These are phyloP conservation scores for Anguilla anguilla DNA, from an alignment of 2,797 vertebrate genomes.

Conservation along the genomic window DNA sequence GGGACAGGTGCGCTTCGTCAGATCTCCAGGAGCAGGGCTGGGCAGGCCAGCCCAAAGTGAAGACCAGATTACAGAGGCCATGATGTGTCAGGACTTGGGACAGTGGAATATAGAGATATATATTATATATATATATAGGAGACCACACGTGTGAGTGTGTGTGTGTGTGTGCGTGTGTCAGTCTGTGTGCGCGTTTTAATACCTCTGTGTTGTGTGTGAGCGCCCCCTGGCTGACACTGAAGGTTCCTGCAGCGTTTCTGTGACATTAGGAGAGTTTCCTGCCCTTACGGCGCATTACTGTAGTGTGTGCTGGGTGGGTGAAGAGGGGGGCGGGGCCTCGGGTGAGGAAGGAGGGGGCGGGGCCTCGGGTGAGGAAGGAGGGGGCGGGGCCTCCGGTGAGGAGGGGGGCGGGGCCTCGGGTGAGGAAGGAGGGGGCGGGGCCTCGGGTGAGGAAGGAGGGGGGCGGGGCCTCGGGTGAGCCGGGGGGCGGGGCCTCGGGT, in stretches of 20 bases:
- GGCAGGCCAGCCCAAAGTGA: constrained; percentile 17
- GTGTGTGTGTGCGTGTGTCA: constrained; percentile 41
- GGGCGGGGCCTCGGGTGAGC: too few relatives aligned
- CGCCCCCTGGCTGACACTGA: constrained; percentile 14
- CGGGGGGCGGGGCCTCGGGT: constrained; percentile 18
- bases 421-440: background rate
- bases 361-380: too few relatives aligned
- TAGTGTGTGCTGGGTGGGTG: background rate
- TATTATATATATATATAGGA: constrained; percentile 39
- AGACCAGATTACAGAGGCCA: constrained; percentile 20
- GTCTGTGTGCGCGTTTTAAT: constrained; percentile 39
- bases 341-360: too few relatives aligned
- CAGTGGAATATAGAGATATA: constrained; percentile 40
- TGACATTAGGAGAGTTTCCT: constrained; percentile 7
- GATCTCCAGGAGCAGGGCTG: too few relatives aligned
- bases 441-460: constrained; percentile 72
- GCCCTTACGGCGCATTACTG: constrained; percentile 14
- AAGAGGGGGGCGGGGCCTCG: background rate
- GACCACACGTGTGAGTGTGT: constrained; percentile 53
- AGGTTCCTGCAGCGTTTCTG: background rate
- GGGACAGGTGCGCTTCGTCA: too few relatives aligned
- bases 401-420: constrained; percentile 51
- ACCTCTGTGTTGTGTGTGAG: background rate
- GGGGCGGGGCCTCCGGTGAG: constrained; percentile 48
- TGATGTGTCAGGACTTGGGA: background rate